Conservation (phyloP, 2,797 vertebrate species). For the Poeciliopsis presidionis region DNA sequence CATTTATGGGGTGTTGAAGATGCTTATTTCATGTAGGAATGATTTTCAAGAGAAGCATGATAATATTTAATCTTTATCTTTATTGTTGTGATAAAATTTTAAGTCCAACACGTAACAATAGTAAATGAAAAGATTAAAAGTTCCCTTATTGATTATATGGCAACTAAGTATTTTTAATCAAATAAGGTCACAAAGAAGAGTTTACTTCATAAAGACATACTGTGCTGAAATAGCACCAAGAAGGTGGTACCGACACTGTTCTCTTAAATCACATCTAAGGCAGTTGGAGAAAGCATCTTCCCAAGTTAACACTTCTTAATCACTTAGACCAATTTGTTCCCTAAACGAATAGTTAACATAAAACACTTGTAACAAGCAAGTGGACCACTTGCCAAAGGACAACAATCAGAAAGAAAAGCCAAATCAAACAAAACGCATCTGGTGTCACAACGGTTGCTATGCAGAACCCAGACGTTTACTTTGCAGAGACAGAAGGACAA, state of each 20-base stretch:
- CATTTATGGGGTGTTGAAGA: too few relatives aligned
- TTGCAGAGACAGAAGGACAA: slow-evolving; percentile 17
- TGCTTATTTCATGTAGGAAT: too few relatives aligned
- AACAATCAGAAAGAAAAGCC: slow-evolving; percentile 44
- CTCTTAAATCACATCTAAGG: not conserved
- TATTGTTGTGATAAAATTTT: too few relatives aligned
- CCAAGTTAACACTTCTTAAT: not conserved
- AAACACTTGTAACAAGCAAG: slow-evolving; percentile 13
- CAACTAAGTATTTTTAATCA: not conserved
- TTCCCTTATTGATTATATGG: not conserved
- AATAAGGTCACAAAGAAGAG: not conserved
- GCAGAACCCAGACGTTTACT: slow-evolving; percentile 34
- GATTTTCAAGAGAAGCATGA: too few relatives aligned
- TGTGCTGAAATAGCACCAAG: too few relatives aligned
- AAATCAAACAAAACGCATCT: slow-evolving; percentile 70
- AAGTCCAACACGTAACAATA: not conserved
- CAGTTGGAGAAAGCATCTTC: not conserved
- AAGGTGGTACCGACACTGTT: not conserved
- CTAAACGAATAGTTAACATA: slow-evolving; percentile 31
- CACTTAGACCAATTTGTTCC: not conserved
- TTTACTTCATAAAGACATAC: not conserved
- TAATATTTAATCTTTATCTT: too few relatives aligned
- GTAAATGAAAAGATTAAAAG: not conserved
- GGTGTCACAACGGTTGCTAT: slow-evolving; percentile 38
- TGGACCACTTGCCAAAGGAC: slow-evolving; percentile 37